A percentile compares a stretch with the other conserved stretches of the same genome.
These are phyloP conservation scores for Orgyia antiqua DNA, from an alignment of 2,888 invertebrate genomes.

Conservation along the genomic window DNA sequence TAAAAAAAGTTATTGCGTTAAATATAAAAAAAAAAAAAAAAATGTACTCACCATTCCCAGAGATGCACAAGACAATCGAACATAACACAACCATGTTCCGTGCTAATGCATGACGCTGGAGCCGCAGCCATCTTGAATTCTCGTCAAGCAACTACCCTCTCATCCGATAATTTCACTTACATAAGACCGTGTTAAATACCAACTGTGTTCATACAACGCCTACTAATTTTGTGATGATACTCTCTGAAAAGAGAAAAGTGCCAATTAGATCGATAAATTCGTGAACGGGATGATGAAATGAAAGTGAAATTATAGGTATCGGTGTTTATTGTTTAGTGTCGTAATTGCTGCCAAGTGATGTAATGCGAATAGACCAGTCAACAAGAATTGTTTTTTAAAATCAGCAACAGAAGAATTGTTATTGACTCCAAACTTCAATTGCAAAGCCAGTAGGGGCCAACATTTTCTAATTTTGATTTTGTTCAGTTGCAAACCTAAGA, in stretches of 20 bases:
- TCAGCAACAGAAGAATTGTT: too few species aligned
- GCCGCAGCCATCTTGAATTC: slow-evolving; percentile 54
- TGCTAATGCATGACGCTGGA: slow-evolving; percentile 62
- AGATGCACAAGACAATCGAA: slow-evolving; percentile 69
- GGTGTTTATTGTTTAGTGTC: background rate
- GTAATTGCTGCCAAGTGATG: too few species aligned
- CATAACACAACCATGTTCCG: slow-evolving; percentile 69
- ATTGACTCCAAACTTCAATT: too few species aligned
- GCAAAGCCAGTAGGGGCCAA: too few species aligned
- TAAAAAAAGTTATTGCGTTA: too few species aligned
- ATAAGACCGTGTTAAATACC: slow-evolving; percentile 19
- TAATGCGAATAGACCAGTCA: too few species aligned
- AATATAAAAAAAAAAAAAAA: too few species aligned
- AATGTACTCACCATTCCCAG: slow-evolving; percentile 74
- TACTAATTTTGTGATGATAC: slow-evolving; percentile 37
- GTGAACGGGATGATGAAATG: slow-evolving; percentile 36
- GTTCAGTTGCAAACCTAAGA: too few species aligned
- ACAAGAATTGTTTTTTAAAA: too few species aligned
- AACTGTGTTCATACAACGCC: slow-evolving; percentile 15
- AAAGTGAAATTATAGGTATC: slow-evolving; percentile 45
- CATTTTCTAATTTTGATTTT: too few species aligned
- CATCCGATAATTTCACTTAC: slow-evolving; percentile 37
- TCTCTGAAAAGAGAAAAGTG: slow-evolving; percentile 60
- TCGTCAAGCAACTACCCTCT: slow-evolving; percentile 20
- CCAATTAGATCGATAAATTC: slow-evolving; percentile 46